Base-by-base conservation (phyloP, 2,797 vertebrate species). In the Galaxias olidus region DNA sequence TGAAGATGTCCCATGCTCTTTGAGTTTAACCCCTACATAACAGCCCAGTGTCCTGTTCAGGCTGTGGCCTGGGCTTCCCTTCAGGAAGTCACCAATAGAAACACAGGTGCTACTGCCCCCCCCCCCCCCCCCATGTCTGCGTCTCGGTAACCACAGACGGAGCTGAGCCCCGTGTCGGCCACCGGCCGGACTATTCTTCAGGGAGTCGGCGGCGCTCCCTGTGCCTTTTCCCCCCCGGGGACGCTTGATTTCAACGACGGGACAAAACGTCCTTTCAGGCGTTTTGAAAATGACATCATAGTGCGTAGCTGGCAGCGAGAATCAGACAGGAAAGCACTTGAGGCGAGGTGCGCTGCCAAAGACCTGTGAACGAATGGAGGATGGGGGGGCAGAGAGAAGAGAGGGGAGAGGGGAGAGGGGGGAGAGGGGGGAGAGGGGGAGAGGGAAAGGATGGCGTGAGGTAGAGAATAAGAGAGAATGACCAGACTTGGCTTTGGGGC, bases 221-320 rank as follows among this genome's bases (percentile, higher is more conserved):
- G 17, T 9, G 18, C 48, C 59, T 20, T n/a, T n/a, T n/a, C n/a
- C n/a, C 46, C 46, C 54, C 52, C 53, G 30, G 59, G 19, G 14
- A 19, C 43, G 44, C 40, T 46, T 44, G 20, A 62, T 42, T 63
- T 61, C 10, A 20, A 43, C 18, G 15, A 42, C 17, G 47, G 65
- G 65, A 61, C 53, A 59, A n/a, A 60, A 68, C 65, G 56, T 13
- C 68, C 18, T 55, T 68, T 65, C 45, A 44, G 17, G 61, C 49
- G 15, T 48, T 20, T 53, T 68, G 51, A 54, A n/a, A 61, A 64
- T 68, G 47, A 71, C 57, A 53, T 64, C 46, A 64, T 59, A 50
- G 15, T 41, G 52, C n/a, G 52, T 61, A 58, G 45, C 44, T 65
- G 71, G 61, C 63, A 49, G 50, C 9, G n/a, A n/a, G n/a, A 44